These are phyloP conservation scores for Nycticorax nycticorax DNA, from an alignment of 2,113 vertebrate species.

Conservation along the genomic window DNA sequence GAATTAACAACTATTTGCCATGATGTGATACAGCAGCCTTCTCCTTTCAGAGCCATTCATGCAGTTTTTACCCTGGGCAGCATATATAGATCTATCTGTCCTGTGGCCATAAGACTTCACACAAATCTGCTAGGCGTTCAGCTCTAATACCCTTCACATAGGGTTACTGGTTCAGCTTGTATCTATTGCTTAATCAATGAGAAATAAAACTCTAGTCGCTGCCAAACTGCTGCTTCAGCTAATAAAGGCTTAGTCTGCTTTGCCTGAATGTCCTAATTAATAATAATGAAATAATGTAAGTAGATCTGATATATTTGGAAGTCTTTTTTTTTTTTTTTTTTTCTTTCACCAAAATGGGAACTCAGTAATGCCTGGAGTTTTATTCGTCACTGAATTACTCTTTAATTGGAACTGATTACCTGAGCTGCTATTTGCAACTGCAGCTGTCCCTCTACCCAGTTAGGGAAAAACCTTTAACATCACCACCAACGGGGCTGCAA, in stretches of 20 bases:
- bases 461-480: constrained; percentile 5
- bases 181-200: constrained; percentile 73
- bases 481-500: not conserved
- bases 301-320: constrained; percentile 56
- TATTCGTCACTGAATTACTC: constrained; percentile 57
- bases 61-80: not conserved
- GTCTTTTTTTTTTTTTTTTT: not conserved
- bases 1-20: not conserved
- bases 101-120: not conserved
- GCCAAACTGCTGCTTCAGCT: constrained; percentile 67
- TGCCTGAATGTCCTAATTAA: constrained; percentile 47
- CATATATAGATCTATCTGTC: not conserved
- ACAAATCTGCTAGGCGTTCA: constrained; percentile 38
- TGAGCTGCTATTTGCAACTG: constrained; percentile 43
- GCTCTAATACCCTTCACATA: constrained; percentile 34
- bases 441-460: constrained; percentile 19
- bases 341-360: constrained; percentile 21
- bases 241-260: constrained; percentile 54
- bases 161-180: constrained; percentile 38
- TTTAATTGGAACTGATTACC: constrained; percentile 64
- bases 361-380: constrained; percentile 39
- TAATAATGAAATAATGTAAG: constrained; percentile 49
- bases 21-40: not conserved
- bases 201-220: constrained; percentile 49
- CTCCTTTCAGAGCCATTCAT: not conserved